Evolutionary conservation across 2,113 vertebrate species (phyloP), one percentile per base, ranked within the genome.

Genomic region (Murina feae): DNA sequence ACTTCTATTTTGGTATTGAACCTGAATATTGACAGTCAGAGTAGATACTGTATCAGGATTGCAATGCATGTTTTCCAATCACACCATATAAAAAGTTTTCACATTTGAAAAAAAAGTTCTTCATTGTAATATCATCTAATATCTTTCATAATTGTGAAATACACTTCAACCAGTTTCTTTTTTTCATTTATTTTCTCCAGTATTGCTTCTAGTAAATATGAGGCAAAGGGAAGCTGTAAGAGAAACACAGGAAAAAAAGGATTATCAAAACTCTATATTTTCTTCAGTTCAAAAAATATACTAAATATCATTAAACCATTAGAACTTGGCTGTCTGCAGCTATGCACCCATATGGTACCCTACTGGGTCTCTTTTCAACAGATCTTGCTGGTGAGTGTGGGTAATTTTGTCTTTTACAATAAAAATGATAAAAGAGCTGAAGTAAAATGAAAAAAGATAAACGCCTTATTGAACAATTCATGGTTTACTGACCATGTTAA

Each of bases 181-280:
- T 98, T 98, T 98, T 99, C 99, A 98, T 98, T 99, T 98, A 99
- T 98, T 99, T 99, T 99, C 98, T 98, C 98, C 95, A 98, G 97
- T 96, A 99, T 39, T 89, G 98, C 98, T 98, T 99, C 98, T 98
- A 99, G 98, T 98, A 99, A 98, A 97, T 98, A 98, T 75, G 98
- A 98, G 37, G 98, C 99, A 98, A 99, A 99, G 97, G 99, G 98
- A 98, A 99, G 98, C 99, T 99, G 98, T 93, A 98, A 98, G 94
- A 98, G 76, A 98, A 98, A 98, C 80, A 98, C 9, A 97, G 82
- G 89, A 96, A 98, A 96, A 98, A 98, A 98, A 98, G 65, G 0
- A 95, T 94, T 2, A 98, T 69, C 93, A 94, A 96, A 97, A 97
- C 53, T 92, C 87, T 53, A 35, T 90, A 93, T 97, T 97, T 98